Evolutionary conservation across 2,797 vertebrate species (phyloP), one percentile per base, ranked within the genome.

Genomic region (Leptatherina wallacei): DNA sequence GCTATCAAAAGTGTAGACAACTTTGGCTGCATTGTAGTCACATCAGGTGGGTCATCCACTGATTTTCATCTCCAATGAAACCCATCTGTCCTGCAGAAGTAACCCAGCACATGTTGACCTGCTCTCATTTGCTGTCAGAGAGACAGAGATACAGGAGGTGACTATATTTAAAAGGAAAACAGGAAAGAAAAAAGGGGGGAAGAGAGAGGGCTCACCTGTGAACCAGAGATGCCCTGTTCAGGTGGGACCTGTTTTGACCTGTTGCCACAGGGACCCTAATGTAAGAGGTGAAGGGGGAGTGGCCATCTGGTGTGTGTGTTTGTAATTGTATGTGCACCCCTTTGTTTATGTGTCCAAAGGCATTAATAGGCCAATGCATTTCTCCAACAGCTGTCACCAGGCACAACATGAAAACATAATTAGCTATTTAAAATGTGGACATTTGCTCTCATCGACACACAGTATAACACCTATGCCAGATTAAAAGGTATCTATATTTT

Each of bases 171-270:
- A 49, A 49, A 49, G n/a, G 20, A 22, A 49, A 47, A 49, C n/a
- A 49, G 2, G 18, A 47, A 20, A 49, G 47, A 49, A 85, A 88
- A 73, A 75, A 77, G 75, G 54, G 47, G 59, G 70, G 40, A 75
- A 73, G 59, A 80, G 69, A 72, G 75, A 73, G 85, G 88, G 69
- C 92, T 91, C 92, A 93, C 89, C 91, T 93, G 92, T 91, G 87
- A 88, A 89, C 82, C 90, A 87, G 83, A 88, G 83, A 86, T 82
- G 85, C 76, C 78, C 76, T 6, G 56, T 88, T 92, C 91, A 93
- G 90, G 90, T 92, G 92, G 92, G 90, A 91, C 90, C 90, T 84
- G 91, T 88, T 88, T 92, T 90, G 89, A 93, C 93, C 93, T 92
- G 91, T 92, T 93, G 85, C 90, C 89, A 91, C 73, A 47, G 82